Percentiles rank a stretch among this genome's conserved stretches.
These are phyloP conservation scores for Platichthys flesus DNA, from an alignment of 2,113 vertebrate species.

Conservation along the genomic window DNA sequence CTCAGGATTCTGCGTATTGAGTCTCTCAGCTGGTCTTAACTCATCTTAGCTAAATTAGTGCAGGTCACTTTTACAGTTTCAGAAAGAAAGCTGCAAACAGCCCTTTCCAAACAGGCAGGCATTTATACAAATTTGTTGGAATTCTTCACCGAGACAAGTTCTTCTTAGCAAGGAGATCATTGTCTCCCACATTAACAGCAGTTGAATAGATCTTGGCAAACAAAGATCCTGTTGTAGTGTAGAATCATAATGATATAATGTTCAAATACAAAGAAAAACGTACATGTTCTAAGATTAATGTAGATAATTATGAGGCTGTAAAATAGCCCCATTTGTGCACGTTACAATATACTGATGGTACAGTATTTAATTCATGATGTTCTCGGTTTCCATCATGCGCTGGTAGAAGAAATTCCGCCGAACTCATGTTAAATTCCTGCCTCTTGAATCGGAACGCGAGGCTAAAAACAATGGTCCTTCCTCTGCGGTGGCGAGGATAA, in stretches of 20 bases:
- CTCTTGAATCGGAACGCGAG: background rate
- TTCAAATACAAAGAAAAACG: background rate
- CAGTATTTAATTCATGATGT: conserved; percentile 11
- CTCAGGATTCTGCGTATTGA: no score
- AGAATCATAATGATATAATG: background rate
- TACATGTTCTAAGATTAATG: background rate
- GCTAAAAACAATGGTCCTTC: conserved; percentile 19
- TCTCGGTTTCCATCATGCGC: no score
- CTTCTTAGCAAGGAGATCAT: background rate
- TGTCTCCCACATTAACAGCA: background rate
- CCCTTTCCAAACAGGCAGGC: no score
- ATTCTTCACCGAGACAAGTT: background rate
- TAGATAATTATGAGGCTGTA: background rate
- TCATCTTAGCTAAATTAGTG: background rate
- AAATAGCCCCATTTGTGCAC: background rate
- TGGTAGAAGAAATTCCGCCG: background rate
- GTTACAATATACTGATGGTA: background rate
- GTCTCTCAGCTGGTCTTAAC: no score
- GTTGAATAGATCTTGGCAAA: background rate
- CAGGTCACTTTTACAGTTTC: background rate
- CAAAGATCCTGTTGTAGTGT: background rate
- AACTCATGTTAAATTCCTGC: background rate
- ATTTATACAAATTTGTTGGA: no score
- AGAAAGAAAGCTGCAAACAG: no score
- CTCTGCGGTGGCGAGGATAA: conserved; percentile 19